Evolutionary conservation across 2,888 invertebrate species (phyloP).

Genomic region (Drosophila pegasa): DNA sequence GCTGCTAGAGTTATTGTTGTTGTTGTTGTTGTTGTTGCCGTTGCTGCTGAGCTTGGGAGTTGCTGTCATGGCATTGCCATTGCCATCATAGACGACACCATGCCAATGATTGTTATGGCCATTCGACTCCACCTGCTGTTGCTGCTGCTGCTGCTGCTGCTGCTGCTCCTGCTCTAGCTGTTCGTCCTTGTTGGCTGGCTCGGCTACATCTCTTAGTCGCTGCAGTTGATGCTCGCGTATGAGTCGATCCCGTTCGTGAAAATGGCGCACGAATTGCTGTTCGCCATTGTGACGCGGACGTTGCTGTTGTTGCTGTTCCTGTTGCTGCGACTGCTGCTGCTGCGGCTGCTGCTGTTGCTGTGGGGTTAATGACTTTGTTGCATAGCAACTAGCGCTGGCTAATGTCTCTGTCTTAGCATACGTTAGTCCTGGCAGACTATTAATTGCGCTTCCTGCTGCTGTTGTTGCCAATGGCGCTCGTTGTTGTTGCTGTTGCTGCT

Average conservation of each 20-base stretch:
- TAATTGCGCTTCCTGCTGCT: conserved; percentile 54
- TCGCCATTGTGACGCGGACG: conserved; percentile 64
- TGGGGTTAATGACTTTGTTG: conserved; percentile 81
- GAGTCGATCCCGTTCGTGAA: conserved; percentile 85
- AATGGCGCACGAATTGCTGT: conserved; percentile 83
- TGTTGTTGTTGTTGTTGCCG: conserved; percentile 11
- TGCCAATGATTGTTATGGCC: conserved; percentile 75
- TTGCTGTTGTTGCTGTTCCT: conserved; percentile 33
- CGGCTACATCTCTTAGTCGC: conserved; percentile 62
- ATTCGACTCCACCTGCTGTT: conserved; percentile 46
- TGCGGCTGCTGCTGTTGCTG: conserved; percentile 45
- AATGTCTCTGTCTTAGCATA: conserved; percentile 62
- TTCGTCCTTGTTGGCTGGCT: conserved; percentile 23
- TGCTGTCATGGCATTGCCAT: conserved; percentile 59
- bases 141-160: conserved; percentile 13
- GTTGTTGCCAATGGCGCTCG: conserved; percentile 41
- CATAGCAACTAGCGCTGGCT: conserved; percentile 37
- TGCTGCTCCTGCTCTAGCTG: conserved; percentile 16
- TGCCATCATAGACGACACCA: conserved; percentile 72
- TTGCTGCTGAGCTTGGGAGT: conserved; percentile 22
- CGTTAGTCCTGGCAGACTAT: conserved; percentile 52
- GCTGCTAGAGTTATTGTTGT: conserved; percentile 20
- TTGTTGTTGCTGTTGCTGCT: conserved; percentile 41
- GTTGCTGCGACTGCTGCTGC: conserved; percentile 34
- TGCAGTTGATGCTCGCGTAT: conserved; percentile 85